Conservation (phyloP, 2,113 vertebrate species). For the Struthidea cinerea region DNA sequence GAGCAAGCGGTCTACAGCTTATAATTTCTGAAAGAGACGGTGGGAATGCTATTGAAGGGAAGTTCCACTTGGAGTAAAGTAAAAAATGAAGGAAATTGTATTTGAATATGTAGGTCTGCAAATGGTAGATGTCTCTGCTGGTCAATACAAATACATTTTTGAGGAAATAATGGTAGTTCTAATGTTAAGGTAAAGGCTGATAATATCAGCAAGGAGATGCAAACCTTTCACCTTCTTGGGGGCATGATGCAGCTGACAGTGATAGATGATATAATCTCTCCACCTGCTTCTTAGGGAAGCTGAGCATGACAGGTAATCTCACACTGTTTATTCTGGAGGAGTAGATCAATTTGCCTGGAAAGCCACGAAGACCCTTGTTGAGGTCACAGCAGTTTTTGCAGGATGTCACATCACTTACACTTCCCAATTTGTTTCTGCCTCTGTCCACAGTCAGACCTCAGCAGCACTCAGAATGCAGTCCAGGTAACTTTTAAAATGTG, state of each 20-base stretch:
- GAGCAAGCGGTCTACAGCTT: background rate
- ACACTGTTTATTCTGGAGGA: background rate
- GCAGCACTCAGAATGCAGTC: background rate
- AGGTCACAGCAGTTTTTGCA: background rate
- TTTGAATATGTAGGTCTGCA: background rate
- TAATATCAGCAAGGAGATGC: background rate
- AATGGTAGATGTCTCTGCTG: background rate
- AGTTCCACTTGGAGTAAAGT: background rate
- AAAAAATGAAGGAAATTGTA: background rate
- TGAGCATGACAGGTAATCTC: background rate
- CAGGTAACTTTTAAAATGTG: background rate
- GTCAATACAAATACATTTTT: background rate
- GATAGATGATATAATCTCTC: background rate
- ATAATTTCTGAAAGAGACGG: background rate
- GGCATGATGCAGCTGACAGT: background rate
- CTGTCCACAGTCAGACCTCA: background rate
- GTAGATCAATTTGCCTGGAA: background rate
- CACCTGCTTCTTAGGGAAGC: background rate
- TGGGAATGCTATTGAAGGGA: background rate
- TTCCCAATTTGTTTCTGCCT: background rate
- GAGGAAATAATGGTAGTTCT: background rate
- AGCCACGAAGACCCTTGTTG: background rate
- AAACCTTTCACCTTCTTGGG: background rate
- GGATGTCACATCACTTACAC: background rate
- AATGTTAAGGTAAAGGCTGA: background rate